Evolutionary conservation across 2,113 vertebrate genomes (phyloP).

Genomic region (Alligator sinensis): DNA sequence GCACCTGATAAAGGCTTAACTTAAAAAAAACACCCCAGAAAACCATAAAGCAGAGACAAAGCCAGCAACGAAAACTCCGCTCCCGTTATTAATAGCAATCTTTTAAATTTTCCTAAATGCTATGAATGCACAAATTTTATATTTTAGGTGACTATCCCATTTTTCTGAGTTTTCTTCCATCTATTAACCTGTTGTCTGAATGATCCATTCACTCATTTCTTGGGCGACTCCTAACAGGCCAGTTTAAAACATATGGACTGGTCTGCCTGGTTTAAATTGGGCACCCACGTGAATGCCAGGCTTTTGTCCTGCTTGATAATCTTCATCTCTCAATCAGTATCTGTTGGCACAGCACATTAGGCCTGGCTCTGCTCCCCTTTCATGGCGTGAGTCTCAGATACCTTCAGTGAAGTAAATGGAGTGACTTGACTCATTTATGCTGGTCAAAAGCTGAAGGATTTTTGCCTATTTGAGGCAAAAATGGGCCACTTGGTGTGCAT

Average conservation of each 20-base stretch:
- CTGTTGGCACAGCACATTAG: background rate
- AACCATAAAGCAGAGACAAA: background rate
- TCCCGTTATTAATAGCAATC: background rate
- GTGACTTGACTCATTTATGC: background rate
- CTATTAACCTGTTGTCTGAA: background rate
- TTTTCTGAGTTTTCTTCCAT: background rate
- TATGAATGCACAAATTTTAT: background rate
- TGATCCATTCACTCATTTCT: background rate
- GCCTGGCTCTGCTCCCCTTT: background rate
- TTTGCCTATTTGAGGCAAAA: background rate
- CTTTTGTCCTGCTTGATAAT: background rate
- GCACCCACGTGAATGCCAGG: background rate
- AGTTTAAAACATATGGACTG: background rate
- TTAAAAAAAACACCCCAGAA: no score
- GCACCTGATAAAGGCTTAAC: no score
- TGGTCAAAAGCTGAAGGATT: no score
- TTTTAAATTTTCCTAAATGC: background rate
- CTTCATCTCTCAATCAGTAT: background rate
- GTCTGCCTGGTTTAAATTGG: background rate
- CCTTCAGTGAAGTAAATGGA: background rate
- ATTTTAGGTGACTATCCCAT: background rate
- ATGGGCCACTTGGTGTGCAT: background rate
- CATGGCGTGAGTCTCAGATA: background rate
- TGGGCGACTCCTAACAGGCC: background rate
- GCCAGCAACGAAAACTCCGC: background rate